Base-by-base conservation (phyloP, 2,113 vertebrate genomes). In the Galeopterus variegatus region DNA sequence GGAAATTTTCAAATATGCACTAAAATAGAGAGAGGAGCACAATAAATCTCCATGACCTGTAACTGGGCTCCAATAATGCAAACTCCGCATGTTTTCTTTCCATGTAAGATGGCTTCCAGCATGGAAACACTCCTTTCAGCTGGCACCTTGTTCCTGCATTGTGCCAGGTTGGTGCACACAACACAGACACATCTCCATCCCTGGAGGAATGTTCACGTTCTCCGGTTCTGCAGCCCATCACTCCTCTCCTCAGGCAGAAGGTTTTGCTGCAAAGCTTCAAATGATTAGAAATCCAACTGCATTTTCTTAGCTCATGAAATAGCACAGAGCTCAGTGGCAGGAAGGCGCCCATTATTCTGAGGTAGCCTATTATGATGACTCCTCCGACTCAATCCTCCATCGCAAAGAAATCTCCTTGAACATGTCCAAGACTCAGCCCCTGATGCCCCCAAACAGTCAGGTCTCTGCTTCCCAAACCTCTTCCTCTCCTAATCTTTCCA, bases 101-200 rank as follows among this genome's bases (percentile, higher is more conserved):
- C 41, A 15, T 26, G 26, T 48, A 28, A 82, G 50, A 33, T 50
- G 50, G 52, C 21, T 60, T 24, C 65, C 33, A 65, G n/a, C 28
- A 69, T 6, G 18, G 21, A 45, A 18, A 62, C 52, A 21, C 17
- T 17, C 41, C 33, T 8, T 6, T 76, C 54, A 13, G 45, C 52
- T 45, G 23, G 36, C 12, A 48, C 21, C 56, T 18, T 28, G 12
- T 36, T 33, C 41, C 54, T 70, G n/a, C 45, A 52, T 41, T 52
- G 15, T 28, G 13, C 48, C 76, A 52, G 13, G 6, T 11, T 9
- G 5, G 5, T 28, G 8, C 41, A 36, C 24, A 31, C 3, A 73
- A 17, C 23, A 52, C 12, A 62, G 41, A 11, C 18, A 17, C 6
- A 1, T 5, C 1, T 14, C 45, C 17, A 19, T 21, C 5, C 1